A percentile compares a stretch with the other conserved stretches of the same genome.
phyloP scores from a whole-genome alignment of 2,888 invertebrate species.

The Exocentrus adspersus region DNA sequence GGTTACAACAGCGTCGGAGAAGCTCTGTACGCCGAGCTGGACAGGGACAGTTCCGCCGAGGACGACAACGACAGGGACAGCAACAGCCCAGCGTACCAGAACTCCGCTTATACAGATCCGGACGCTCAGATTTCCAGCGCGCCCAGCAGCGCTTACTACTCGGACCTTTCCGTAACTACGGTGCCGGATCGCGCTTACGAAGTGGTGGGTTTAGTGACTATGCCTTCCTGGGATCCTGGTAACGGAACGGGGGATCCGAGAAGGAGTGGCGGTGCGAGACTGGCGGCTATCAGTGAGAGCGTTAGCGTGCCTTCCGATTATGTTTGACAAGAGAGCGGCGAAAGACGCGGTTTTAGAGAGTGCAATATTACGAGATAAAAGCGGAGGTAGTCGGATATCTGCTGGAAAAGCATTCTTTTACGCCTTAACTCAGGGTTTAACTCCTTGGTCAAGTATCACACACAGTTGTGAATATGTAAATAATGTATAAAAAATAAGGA shows the following conservation, averaged over 20 bases:
- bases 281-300: constrained; percentile 70
- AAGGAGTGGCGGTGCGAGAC: constrained; percentile 55
- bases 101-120: constrained; percentile 73
- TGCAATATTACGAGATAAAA: background rate
- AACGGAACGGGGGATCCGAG: constrained; percentile 57
- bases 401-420: too few species aligned
- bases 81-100: constrained; percentile 74
- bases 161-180: constrained; percentile 71
- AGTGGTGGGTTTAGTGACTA: constrained; percentile 68
- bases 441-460: too few species aligned
- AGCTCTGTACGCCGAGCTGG: constrained; percentile 77
- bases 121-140: constrained; percentile 71
- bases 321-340: too few species aligned
- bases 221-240: constrained; percentile 63
- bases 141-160: constrained; percentile 80
- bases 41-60: constrained; percentile 66
- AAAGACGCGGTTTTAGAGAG: too few species aligned
- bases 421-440: too few species aligned
- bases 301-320: constrained; percentile 70
- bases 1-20: constrained; percentile 68
- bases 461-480: constrained; percentile 32
- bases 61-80: constrained; percentile 41
- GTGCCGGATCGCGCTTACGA: constrained; percentile 70
- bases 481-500: constrained; percentile 31
- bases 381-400: too few species aligned